phyloP scores from a whole-genome alignment of 2,797 vertebrate species.

The Crenichthys baileyi region DNA sequence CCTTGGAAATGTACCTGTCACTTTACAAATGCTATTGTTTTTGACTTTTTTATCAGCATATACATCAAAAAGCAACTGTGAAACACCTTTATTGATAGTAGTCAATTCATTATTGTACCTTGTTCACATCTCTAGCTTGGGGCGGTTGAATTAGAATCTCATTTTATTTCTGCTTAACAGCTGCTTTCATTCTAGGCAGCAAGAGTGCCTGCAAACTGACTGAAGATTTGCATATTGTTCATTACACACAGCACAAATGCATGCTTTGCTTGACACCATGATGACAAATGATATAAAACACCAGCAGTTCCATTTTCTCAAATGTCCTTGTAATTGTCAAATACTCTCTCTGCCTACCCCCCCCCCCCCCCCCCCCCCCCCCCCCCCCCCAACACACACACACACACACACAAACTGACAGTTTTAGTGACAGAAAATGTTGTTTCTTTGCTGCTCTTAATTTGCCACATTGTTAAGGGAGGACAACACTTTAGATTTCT shows the following conservation, averaged over 20 bases:
- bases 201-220: conserved; percentile 44
- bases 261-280: conserved; percentile 49
- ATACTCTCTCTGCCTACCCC: conserved; percentile 16
- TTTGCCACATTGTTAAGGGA: conserved; percentile 49
- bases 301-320: conserved; percentile 51
- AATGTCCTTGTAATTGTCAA: conserved; percentile 43
- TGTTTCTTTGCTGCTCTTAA: conserved; percentile 51
- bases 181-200: conserved; percentile 47
- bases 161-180: conserved; percentile 52
- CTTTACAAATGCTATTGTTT: background rate
- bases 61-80: background rate
- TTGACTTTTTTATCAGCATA: background rate
- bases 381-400: background rate
- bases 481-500: conserved; percentile 40
- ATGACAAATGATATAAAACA: conserved; percentile 64
- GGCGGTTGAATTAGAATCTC: conserved; percentile 4
- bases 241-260: conserved; percentile 52
- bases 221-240: conserved; percentile 58
- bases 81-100: background rate
- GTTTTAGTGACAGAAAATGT: conserved; percentile 38
- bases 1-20: background rate
- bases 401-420: conserved; percentile 17
- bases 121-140: conserved; percentile 22
- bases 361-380: background rate
- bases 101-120: conserved; percentile 9